Base-by-base conservation (phyloP, 2,888 invertebrate genomes). In the Chymomyza fuscimana region DNA sequence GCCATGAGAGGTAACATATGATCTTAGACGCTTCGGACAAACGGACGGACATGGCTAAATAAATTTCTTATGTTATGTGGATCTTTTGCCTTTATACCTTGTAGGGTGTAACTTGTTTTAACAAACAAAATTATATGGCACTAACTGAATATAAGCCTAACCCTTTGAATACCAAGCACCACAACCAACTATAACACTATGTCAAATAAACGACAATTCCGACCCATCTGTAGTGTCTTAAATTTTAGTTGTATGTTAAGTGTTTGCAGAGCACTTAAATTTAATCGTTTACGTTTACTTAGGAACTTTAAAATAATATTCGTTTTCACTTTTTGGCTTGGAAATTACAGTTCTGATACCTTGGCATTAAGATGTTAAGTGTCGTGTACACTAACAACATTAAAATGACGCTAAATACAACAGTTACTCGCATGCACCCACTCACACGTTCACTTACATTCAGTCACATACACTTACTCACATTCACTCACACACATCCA, bases 391-490 rank as follows among this genome's bases (percentile, higher is more conserved):
- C 12, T 15, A 56, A 46, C 40, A 46, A 22, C 56, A 56, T 29
- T 46, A 58, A 29, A 22, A 58, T 16, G 16, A 58, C 22, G 25
- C 15, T 58, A 58, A 22, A 58, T 58, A 29, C 22, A 22, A 58
- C 22, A 58, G 29, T 25, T 58, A n/a, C 29, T 58, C 29, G 58
- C 19, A 15, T n/a, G 19, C 12, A 29, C 36, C 6, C 60, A 15
- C 60, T 0, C 60, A 25, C 4, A 59, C 5, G 19, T 59, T 60
- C 67, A 56, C 19, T 66, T 67, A 69, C 60, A 70, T 32, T 7
- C 67, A 66, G 56, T 56, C 63, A 52, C 71, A 32, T 25, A 51
- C n/a, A 16, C n/a, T 7, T 40, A 62, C 32, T 5, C 51, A 22
- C 32, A 22, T 63, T 12, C 25, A 61, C 54, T 58, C 25, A 46